Base-by-base conservation (phyloP, 2,888 invertebrate species). In the Drosophila merina region DNA sequence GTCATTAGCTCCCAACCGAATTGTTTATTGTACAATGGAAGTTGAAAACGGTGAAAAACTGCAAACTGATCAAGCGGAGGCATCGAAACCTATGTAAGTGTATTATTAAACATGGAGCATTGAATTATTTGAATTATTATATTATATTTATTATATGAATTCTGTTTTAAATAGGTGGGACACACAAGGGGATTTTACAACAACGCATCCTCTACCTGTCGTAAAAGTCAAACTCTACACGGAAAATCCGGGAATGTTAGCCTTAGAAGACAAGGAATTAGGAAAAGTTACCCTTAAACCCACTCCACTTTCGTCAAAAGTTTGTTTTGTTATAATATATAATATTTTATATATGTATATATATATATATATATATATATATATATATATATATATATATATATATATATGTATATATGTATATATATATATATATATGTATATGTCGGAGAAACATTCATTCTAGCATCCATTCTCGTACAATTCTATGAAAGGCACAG, bases 1-100 rank as follows among this genome's bases (percentile, higher is more conserved):
- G 93, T 98, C 98, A 57, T 93, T 99, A 89, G 96, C 98, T 74
- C 96, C 98, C 36, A 99, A 98, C 93, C 95, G 99, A 89, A 99
- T 99, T 91, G 99, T 99, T 54, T 99, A 99, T 93, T 99, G 99
- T 92, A 99, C 99, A 25, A 99, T 99, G 99, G 99, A 99, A 93
- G 98, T 99, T 38, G 99, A 99, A 92, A 99, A 98, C 72, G 98
- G 99, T 47, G 98, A 99, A 90, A 99, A 99, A 92, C 93, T 99
- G 70, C 99, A 99, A 93, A 99, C 99, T 2, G 99, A 99, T 93
- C 99, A 99, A 93, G 99, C 99, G 0, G 99, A 99, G 93, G 99
- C 99, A 26, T 98, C 98, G 2, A 99, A 99, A 92, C 99, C 99
- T 55, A 97, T 97, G 97, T 96, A 91, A 94, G 94, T 50, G 10